Percentiles rank a stretch among this genome's conserved stretches.
Conservation (phyloP, 2,888 invertebrate species). For the Notodonta ziczac region DNA sequence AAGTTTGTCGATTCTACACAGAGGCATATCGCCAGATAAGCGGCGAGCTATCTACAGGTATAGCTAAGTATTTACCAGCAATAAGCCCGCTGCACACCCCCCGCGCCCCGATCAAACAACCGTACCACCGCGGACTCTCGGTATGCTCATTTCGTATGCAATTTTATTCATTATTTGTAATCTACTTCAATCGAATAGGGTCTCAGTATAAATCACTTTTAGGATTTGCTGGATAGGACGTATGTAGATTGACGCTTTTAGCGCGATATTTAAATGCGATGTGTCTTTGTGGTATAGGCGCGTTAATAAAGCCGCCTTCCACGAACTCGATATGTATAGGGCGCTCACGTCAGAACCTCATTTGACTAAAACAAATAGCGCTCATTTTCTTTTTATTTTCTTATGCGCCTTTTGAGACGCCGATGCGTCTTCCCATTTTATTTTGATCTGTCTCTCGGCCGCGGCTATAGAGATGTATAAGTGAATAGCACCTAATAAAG, state of each 20-base stretch:
- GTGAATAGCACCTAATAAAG: constrained; percentile 33
- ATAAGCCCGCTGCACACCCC: constrained; percentile 59
- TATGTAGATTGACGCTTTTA: constrained; percentile 83
- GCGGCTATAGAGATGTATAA: constrained; percentile 32
- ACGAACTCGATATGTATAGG: constrained; percentile 68
- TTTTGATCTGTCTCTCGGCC: constrained; percentile 51
- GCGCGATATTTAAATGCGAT: constrained; percentile 79
- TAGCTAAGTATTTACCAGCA: constrained; percentile 68
- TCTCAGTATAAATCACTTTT: constrained; percentile 82
- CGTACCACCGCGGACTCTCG: constrained; percentile 72
- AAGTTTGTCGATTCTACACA: constrained; percentile 50
- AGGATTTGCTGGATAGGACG: constrained; percentile 77
- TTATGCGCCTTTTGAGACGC: constrained; percentile 67
- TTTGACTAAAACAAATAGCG: constrained; percentile 80
- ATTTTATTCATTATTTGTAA: constrained; percentile 85
- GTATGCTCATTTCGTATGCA: constrained; percentile 82
- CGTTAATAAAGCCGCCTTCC: constrained; percentile 74
- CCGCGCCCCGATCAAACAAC: constrained; percentile 69
- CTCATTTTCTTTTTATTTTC: constrained; percentile 67
- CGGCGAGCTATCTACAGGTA: constrained; percentile 44
- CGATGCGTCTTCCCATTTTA: constrained; percentile 61
- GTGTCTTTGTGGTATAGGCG: constrained; percentile 68
- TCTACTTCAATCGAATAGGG: constrained; percentile 83
- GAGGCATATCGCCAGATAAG: constrained; percentile 43
- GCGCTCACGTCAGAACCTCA: constrained; percentile 72